Evolutionary conservation across 1,140 invertebrate species (phyloP).

Genomic region (Daktulosphaira vitifoliae): DNA sequence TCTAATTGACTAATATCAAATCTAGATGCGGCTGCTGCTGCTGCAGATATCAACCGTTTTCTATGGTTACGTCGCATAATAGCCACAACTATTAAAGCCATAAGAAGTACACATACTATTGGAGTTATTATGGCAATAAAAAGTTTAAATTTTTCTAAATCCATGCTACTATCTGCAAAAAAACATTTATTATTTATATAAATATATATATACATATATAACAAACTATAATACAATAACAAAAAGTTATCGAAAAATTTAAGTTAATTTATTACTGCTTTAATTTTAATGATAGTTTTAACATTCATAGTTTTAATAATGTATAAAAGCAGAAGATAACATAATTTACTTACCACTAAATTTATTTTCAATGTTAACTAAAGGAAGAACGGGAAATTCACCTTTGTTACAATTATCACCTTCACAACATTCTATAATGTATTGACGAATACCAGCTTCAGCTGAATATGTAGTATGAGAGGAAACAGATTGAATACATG

Average conservation of each 20-base stretch:
- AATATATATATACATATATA: neutral
- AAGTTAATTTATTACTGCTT: too few relatives aligned
- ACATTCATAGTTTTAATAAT: neutral
- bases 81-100: too few relatives aligned
- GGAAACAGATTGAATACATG: neutral
- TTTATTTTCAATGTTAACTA: neutral
- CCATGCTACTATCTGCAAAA: too few relatives aligned
- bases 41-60: too few relatives aligned
- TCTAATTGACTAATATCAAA: too few relatives aligned
- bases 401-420: slow-evolving; percentile 1
- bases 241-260: too few relatives aligned
- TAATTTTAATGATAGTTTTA: neutral
- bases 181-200: neutral
- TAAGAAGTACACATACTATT: too few relatives aligned
- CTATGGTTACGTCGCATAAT: too few relatives aligned
- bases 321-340: neutral
- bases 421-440: neutral
- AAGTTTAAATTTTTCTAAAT: too few relatives aligned
- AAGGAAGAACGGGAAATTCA: neutral
- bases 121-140: too few relatives aligned
- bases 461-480: neutral
- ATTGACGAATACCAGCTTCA: neutral
- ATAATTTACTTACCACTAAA: neutral
- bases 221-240: neutral
- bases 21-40: too few relatives aligned